phyloP scores from a whole-genome alignment of 2,797 vertebrate species.

The Etheostoma perlongum region DNA sequence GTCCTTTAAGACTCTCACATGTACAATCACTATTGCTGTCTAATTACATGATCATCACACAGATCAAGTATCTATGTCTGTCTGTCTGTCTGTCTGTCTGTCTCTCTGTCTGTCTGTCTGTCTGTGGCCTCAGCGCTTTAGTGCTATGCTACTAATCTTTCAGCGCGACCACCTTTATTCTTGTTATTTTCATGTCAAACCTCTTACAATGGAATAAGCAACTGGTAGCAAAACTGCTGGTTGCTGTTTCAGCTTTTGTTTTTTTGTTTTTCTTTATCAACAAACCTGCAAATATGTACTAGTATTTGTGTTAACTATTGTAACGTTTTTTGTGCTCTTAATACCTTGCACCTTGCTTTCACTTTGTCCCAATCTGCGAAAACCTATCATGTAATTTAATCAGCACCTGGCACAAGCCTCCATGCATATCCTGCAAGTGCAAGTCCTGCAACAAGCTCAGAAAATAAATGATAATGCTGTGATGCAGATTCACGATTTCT shows the following conservation, averaged over 20 bases:
- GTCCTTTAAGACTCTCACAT: not conserved
- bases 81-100: conserved; percentile 5
- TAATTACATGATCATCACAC: not conserved
- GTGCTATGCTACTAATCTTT: conserved; percentile 17
- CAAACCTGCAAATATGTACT: not conserved
- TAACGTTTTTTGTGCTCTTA: not conserved
- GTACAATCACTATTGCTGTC: not conserved
- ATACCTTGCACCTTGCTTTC: not conserved
- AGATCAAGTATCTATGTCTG: not conserved
- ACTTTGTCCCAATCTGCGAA: not conserved
- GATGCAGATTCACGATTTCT: not conserved
- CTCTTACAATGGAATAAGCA: conserved; percentile 22
- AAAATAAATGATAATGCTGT: not conserved
- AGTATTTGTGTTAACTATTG: not conserved
- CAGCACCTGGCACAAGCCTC: not conserved
- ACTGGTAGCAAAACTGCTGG: conserved; percentile 3
- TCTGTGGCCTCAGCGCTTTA: conserved; percentile 17
- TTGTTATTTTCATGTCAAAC: conserved; percentile 29
- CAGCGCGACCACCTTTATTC: conserved; percentile 30
- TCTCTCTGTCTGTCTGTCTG: not conserved
- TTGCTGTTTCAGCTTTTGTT: not conserved
- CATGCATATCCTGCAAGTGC: not conserved
- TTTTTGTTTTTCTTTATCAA: not conserved
- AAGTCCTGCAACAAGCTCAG: not conserved
- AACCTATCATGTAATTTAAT: conserved; percentile 10